Evolutionary conservation across 1,140 invertebrate genomes (phyloP).

Genomic region (Cotesia vestalis): DNA sequence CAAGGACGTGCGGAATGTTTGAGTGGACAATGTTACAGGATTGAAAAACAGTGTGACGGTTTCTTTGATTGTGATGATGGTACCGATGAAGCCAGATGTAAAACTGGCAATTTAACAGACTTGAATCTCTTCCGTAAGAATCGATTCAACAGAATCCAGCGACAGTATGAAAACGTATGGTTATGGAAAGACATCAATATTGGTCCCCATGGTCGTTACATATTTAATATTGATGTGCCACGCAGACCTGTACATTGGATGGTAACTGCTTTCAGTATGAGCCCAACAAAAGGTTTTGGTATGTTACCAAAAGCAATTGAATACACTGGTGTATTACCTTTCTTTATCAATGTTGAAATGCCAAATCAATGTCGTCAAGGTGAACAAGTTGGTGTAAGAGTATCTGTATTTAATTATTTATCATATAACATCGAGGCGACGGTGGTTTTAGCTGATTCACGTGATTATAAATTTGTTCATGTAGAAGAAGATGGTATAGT

Average conservation of each 20-base stretch:
- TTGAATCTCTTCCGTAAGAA: constrained; percentile 80
- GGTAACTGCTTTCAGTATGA: constrained; percentile 90
- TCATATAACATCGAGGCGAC: constrained; percentile 83
- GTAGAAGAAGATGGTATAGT: constrained; percentile 91
- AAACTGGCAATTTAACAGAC: constrained; percentile 71
- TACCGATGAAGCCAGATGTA: constrained; percentile 86
- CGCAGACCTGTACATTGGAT: constrained; percentile 89
- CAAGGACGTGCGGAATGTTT: constrained; percentile 82
- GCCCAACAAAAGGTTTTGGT: constrained; percentile 84
- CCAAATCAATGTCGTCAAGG: constrained; percentile 84
- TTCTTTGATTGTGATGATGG: constrained; percentile 82
- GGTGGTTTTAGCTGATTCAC: constrained; percentile 85
- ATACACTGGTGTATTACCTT: constrained; percentile 86
- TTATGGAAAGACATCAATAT: constrained; percentile 94
- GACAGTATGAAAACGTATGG: constrained; percentile 94
- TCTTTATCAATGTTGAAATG: constrained; percentile 96
- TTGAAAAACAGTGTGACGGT: constrained; percentile 82
- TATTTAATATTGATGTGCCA: constrained; percentile 89
- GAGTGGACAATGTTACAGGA: constrained; percentile 79
- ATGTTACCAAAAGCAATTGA: constrained; percentile 81
- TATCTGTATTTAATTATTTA: constrained; percentile 95
- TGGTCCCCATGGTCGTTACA: constrained; percentile 86
- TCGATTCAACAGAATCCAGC: constrained; percentile 84
- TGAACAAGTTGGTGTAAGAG: constrained; percentile 91
- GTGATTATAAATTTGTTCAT: constrained; percentile 92